Conservation (phyloP, 1,140 invertebrate genomes). For the Lepidurus arcticus region DNA sequence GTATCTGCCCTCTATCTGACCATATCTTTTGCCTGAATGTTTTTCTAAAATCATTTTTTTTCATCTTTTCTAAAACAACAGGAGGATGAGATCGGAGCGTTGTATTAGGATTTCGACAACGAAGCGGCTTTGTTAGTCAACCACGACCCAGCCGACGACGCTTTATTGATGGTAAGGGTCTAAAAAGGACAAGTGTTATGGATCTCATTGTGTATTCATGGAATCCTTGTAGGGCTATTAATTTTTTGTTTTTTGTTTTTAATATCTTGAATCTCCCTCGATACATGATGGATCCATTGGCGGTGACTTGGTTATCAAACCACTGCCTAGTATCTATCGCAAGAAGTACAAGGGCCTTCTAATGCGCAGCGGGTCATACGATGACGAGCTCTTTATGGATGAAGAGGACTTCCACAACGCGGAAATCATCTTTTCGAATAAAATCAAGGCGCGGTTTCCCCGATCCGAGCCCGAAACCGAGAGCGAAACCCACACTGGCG, state of each 20-base stretch:
- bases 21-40: neutral
- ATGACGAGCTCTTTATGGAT: slow-evolving; percentile 69
- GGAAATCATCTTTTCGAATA: slow-evolving; percentile 36
- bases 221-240: no score
- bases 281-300: slow-evolving; percentile 83
- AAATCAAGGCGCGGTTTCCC: slow-evolving; percentile 31
- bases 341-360: slow-evolving; percentile 39
- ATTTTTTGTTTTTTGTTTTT: neutral
- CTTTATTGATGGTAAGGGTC: slow-evolving; percentile 70
- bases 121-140: slow-evolving; percentile 77
- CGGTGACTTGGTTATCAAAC: slow-evolving; percentile 75
- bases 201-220: slow-evolving; percentile 19
- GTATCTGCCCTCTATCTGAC: neutral
- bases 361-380: slow-evolving; percentile 49
- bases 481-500: slow-evolving; percentile 39
- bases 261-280: neutral
- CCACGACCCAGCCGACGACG: slow-evolving; percentile 64
- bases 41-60: neutral
- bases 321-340: slow-evolving; percentile 62
- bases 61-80: slow-evolving; percentile 41
- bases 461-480: slow-evolving; percentile 49
- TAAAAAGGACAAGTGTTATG: neutral
- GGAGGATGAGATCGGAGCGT: slow-evolving; percentile 63
- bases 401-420: slow-evolving; percentile 49
- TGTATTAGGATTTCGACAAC: slow-evolving; percentile 77